Evolutionary conservation across 2,888 invertebrate genomes (phyloP), one percentile per base, ranked within the genome.

Genomic region (Catocala nupta): DNA sequence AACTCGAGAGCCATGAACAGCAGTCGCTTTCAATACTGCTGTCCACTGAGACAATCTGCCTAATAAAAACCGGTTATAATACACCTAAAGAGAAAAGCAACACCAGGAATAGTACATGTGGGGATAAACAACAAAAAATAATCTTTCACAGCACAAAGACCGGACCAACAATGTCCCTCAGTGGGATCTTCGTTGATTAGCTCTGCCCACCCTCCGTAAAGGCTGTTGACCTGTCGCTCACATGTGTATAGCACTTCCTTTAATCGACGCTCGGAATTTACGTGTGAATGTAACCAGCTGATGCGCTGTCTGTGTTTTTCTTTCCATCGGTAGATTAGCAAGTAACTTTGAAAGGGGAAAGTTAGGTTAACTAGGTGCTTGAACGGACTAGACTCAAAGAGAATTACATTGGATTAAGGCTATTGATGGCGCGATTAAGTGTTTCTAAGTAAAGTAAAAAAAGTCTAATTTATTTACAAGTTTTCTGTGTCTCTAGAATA

Each of bases 281-380:
- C 73, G 66, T 74, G 77, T 50, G 73, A 73, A 66, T 42, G 45
- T 25, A 13, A 34, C 48, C 77, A 74, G 62, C 63, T 76, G 73
- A 54, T 55, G 25, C 44, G 2, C 25, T 45, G 50, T 60, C 36
- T 50, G 13, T 54, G 43, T 60, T 55, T 55, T 59, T 55, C 49
- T 50, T 60, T 51, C 33, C 25, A 44, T 10, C 10, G 4, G 13
- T 34, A 43, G 10, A 33, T 43, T 50, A 43, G 48, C 56, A 49
- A 49, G 49, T 39, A 48, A 39, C 16, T 48, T 16, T 9, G 16
- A 34, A n/a, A 49, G 33, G 25, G 49, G 25, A 25, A 11, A 36
- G 53, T 53, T 43, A 39, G 12, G 39, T 53, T 12, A n/a, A 8
- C 12, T 49, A 34, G 25, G 0, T 25, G 49, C 10, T 49, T 5